Percentiles rank a stretch among this genome's conserved stretches.
These are phyloP conservation scores for Enteromius thamalakanensis DNA, from an alignment of 2,797 vertebrate species.

Conservation along the genomic window DNA sequence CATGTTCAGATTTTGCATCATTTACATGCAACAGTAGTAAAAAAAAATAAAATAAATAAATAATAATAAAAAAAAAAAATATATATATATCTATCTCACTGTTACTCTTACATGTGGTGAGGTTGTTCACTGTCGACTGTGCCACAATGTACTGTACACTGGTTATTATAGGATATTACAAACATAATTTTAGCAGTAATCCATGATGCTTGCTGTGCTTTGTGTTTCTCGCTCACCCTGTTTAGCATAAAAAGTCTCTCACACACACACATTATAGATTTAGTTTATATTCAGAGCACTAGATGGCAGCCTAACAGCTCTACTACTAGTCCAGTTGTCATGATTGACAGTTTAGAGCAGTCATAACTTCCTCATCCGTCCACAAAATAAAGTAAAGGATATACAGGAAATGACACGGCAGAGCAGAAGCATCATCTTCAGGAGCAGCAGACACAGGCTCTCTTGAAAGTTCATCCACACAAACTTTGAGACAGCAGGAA, in stretches of 20 bases:
- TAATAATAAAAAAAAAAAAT: too few relatives aligned
- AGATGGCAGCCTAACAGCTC: constrained; percentile 72
- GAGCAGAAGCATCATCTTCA: constrained; percentile 19
- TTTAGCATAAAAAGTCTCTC: background rate
- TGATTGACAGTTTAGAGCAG: constrained; percentile 32
- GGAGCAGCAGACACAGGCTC: background rate
- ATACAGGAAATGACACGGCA: constrained; percentile 37
- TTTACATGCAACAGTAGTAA: too few relatives aligned
- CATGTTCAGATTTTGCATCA: too few relatives aligned
- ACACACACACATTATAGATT: background rate
- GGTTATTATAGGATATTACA: background rate
- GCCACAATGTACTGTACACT: background rate
- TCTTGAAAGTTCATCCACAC: background rate
- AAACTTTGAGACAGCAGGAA: background rate
- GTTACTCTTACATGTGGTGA: background rate
- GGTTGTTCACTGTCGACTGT: background rate
- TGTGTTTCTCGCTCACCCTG: background rate
- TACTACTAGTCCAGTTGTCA: background rate
- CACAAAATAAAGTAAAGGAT: constrained; percentile 39
- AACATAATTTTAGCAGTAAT: background rate
- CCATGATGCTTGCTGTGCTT: background rate
- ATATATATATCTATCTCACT: background rate
- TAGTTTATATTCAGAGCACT: constrained; percentile 57
- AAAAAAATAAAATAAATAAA: too few relatives aligned
- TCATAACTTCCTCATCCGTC: constrained; percentile 12